Evolutionary conservation across 1,140 invertebrate species (phyloP), one percentile per base, ranked within the genome.

Genomic region (Chelonus insularis): DNA sequence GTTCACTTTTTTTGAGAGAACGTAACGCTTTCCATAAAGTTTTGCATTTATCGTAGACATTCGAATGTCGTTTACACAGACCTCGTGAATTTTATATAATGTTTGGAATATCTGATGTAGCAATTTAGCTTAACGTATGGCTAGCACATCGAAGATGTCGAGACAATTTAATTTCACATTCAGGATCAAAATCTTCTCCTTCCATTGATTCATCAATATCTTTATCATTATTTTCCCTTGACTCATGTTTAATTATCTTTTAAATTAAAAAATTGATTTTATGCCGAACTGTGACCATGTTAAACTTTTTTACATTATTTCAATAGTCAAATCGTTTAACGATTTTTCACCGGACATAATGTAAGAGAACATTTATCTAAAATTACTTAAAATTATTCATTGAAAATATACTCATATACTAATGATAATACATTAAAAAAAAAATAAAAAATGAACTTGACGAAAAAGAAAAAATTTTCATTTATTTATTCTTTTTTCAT

Each of bases 21-120:
- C 50, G 50, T 16, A 52, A 36, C 14, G 14, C 16, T 52, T 52
- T 34, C 25, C 50, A 52, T 8, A 52, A 34, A 34, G 50, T 34
- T 4, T 2, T 12, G 18, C 50, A 52, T 12, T 52, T 52, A 1
- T 36, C 8, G 1, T 34, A 11, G 8, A 12, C n/a, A 9, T 11
- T 52, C 2, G 20, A n/a, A 12, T 52, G 50, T 29, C 12, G 32
- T 18, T 18, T 1, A 34, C 34, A 16, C 11, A 52, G n/a, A 1
- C 3, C n/a, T 16, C 11, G 18, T 12, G 11, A 12, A 11, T 8
- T 0, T 2, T 32, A 11, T n/a, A 52, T 52, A 34, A 14, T n/a
- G n/a, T 52, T 12, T n/a, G 4, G 8, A 7, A 52, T 52, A 14
- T 52, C 50, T 11, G 50, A 12, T 8, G 50, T 16, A 2, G 50